Evolutionary conservation across 2,113 vertebrate species (phyloP), one percentile per base, ranked within the genome.

Genomic region (Numenius arquata): DNA sequence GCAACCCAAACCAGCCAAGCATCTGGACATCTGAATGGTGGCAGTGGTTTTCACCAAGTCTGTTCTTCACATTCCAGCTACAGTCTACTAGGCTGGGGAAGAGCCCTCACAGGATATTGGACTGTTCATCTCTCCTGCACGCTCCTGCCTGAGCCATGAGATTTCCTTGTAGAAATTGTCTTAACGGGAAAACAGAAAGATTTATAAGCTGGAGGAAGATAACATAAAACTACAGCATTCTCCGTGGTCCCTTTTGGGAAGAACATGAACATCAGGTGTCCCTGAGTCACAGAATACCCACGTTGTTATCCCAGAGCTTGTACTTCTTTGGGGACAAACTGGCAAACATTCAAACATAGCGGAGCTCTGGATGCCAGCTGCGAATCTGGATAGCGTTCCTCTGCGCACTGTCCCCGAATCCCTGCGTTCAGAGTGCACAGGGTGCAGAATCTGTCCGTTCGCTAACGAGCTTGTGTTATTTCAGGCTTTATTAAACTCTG

Each of bases 401-500:
- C 30, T n/a, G 72, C 4, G 3, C 59, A 10, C 18, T 20, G 0
- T 15, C 68, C 65, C 74, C 58, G 38, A 18, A 32, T 13, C 53
- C 76, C 48, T 4, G 14, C 3, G 14, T 27, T 75, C 71, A 77
- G 53, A 29, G 36, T 26, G 55, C 72, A 8, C 20, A 6, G 62
- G 45, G 36, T 65, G 63, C 76, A 91, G 77, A 53, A 65, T 79
- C 67, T 71, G n/a, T 5, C 52, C 4, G 0, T 65, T 63, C 53
- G 29, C 47, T 83, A 80, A 94, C 0, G 10, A 76, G 72, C 48
- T n/a, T 8, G 27, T 89, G 85, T 77, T 87, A 1, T 61, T 92
- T 95, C 76, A 81, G 82, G 76, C 63, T 84, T 75, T 86, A 79
- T 78, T 72, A 61, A 95, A 63, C 87, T 74, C 74, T 36, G 63